Base-by-base conservation (phyloP, 1,140 invertebrate species). In the Musca domestica region DNA sequence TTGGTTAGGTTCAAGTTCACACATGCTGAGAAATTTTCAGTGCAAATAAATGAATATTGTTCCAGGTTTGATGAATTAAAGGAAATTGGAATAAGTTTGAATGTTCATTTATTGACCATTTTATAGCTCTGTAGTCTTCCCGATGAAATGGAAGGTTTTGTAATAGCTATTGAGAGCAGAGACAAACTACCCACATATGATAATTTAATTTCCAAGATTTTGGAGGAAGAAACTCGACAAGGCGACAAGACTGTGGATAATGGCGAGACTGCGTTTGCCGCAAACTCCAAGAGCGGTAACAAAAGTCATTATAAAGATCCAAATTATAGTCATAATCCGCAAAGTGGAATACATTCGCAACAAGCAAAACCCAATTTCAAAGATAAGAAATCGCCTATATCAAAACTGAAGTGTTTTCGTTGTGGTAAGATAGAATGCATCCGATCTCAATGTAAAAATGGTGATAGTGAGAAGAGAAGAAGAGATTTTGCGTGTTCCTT, bases 101-200 rank as follows among this genome's bases (percentile, higher is more conserved):
- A n/a, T n/a, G n/a, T n/a, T n/a, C n/a, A n/a, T n/a, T n/a, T n/a
- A n/a, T n/a, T n/a, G n/a, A n/a, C n/a, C n/a, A n/a, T n/a, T n/a
- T n/a, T n/a, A n/a, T n/a, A n/a, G n/a, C n/a, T 66, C 9, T 69
- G 67, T 22, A 48, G 20, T 22, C 41, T 69, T 20, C 68, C 68
- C 1, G 63, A 69, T 9, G 68, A 69, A 65, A 58, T 65, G 63
- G 68, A 69, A 27, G 58, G 30, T 47, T 69, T 69, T 30, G 68
- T 69, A 1, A 61, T 69, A 17, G 67, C n/a, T n/a, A n/a, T n/a
- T n/a, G n/a, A n/a, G n/a, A n/a, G n/a, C n/a, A n/a, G n/a, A n/a
- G n/a, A n/a, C 20, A 15, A 19, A 19, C 48, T 69, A 52, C 68
- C 68, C 14, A 48, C 34, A 47, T 66, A 65, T n/a, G 64, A 66